Percentiles rank a stretch among this genome's conserved stretches.
phyloP scores from a whole-genome alignment of 2,113 vertebrate genomes.

The Hippocampus barbouri region DNA sequence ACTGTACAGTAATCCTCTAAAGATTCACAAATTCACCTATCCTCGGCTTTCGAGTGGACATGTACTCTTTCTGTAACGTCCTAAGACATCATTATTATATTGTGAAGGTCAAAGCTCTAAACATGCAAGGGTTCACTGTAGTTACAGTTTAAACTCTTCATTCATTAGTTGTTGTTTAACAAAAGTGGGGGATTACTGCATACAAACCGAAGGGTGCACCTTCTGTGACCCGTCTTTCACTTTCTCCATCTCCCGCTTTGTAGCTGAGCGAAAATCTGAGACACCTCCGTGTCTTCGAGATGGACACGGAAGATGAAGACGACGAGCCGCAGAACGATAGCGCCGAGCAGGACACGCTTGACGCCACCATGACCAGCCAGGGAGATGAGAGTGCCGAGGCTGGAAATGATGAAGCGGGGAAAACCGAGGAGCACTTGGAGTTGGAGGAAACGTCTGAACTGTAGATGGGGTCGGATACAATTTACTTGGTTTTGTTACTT shows the following conservation, averaged over 20 bases:
- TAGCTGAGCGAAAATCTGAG: conserved; percentile 93
- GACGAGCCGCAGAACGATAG: conserved; percentile 78
- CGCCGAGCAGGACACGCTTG: conserved; percentile 68
- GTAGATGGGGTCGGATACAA: conserved; percentile 4
- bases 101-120: too few relatives aligned
- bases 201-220: background rate
- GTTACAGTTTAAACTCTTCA: background rate
- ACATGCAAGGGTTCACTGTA: too few relatives aligned
- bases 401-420: conserved; percentile 14
- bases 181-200: background rate
- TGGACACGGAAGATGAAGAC: conserved; percentile 97
- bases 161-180: background rate
- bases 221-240: background rate
- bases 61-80: too few relatives aligned
- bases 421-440: conserved; percentile 43
- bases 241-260: background rate
- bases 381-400: conserved; percentile 33
- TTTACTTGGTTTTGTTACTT: background rate
- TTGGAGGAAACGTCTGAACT: conserved; percentile 58
- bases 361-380: conserved; percentile 57
- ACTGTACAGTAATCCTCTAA: background rate
- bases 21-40: background rate
- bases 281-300: conserved; percentile 92
- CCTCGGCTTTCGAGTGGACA: background rate
- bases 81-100: too few relatives aligned